Evolutionary conservation across 2,113 vertebrate species (phyloP), one percentile per base, ranked within the genome.

Genomic region (Barnardius zonarius): DNA sequence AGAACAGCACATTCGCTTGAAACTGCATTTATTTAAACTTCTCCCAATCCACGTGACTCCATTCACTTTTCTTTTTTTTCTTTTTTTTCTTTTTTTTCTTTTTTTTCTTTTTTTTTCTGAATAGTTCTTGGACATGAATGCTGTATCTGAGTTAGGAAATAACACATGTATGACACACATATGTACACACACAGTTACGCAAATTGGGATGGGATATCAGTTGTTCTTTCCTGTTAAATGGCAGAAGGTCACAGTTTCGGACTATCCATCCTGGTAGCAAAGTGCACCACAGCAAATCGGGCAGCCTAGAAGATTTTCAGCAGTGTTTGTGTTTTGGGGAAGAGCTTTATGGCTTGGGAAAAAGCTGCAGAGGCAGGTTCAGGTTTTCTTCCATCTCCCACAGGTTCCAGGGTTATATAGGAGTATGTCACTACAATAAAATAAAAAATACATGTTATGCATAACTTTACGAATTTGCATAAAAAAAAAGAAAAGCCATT

Each of bases 41-140:
- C 52, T 72, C 30, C 6, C 17, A 37, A 25, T 64, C 12, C 11
- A 1, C 72, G 4, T 67, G 17, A 35, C 68, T 92, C 39, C 24
- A 25, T 27, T 63, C 11, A 23, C 2, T 48, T 48, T 48, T 48
- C 6, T 7, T 46, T 46, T 46, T 72, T 84, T 90, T 57, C 3
- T 46, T 46, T 46, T 72, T 84, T 90, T 57, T 16, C 68, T 84
- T 90, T 82, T 39, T 87, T 66, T 92, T 62, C 66, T 15, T 92
- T 66, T 68, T 17, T 77, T 85, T 87, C 13, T 92, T 66, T 68
- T 17, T 77, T 85, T 87, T 82, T 33, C 16, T 63, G 28, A 54
- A 72, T 3, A 5, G 6, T 41, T 41, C 15, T 59, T 72, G 43
- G 16, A 33, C 7, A 14, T 7, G 3, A 67, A 23, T 46, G 2